A percentile compares a stretch with the other conserved stretches of the same genome.
Conservation (phyloP, 2,113 vertebrate species). For the Gavialis gangeticus region DNA sequence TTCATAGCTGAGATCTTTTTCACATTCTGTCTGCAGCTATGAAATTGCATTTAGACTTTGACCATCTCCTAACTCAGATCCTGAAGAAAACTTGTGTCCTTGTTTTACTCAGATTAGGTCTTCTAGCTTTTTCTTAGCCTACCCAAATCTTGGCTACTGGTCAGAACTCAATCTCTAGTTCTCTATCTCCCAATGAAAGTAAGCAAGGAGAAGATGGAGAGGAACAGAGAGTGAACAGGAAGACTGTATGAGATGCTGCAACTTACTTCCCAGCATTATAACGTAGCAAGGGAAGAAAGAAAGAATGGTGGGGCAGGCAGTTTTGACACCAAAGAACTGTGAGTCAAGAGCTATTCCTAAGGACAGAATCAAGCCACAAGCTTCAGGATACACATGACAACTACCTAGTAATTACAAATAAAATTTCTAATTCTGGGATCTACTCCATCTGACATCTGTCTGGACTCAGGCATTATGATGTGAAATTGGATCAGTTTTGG, state of each 20-base stretch:
- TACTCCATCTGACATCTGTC: conserved; percentile 41
- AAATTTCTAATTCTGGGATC: conserved; percentile 36
- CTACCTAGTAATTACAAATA: not conserved
- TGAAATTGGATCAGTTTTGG: conserved; percentile 47
- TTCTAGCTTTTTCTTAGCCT: not conserved
- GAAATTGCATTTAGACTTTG: conserved; percentile 7
- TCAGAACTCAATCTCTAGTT: not conserved
- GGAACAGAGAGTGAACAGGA: not conserved
- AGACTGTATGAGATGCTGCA: not conserved
- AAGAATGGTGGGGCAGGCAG: not conserved
- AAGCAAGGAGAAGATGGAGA: not conserved
- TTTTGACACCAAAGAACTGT: not conserved
- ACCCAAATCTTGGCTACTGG: not conserved
- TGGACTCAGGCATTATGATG: conserved; percentile 13
- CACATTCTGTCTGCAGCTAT: conserved; percentile 30
- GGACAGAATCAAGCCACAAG: not conserved
- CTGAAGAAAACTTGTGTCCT: not conserved
- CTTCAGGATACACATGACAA: not conserved
- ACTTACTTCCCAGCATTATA: not conserved
- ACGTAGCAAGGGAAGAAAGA: not conserved
- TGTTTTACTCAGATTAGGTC: not conserved
- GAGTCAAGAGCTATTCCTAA: not conserved
- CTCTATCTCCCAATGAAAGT: not conserved
- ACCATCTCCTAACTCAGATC: not conserved
- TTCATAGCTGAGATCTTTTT: conserved; percentile 34